Percentiles rank a stretch among this genome's conserved stretches.
Conservation (phyloP, 2,888 invertebrate species). For the Drosophila fulvimacula region DNA sequence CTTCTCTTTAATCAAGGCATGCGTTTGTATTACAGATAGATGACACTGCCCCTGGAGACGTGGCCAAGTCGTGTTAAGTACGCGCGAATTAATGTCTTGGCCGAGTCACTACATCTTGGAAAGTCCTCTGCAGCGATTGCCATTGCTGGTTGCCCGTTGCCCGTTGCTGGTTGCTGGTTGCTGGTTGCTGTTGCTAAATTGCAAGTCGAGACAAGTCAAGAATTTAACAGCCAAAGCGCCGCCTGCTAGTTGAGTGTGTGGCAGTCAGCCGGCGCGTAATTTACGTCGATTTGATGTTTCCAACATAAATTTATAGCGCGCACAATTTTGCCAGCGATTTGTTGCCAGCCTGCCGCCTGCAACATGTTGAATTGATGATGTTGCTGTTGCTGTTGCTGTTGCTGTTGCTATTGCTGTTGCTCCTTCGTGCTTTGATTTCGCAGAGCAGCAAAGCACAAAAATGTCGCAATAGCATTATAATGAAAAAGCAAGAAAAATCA, state of each 20-base stretch:
- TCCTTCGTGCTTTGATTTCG: slow-evolving; percentile 65
- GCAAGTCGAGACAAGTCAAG: slow-evolving; percentile 64
- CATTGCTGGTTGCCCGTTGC: slow-evolving; percentile 41
- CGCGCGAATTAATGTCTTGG: slow-evolving; percentile 79
- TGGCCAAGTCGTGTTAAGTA: slow-evolving; percentile 68
- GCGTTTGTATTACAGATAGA: slow-evolving; percentile 76
- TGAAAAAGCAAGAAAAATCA: slow-evolving; percentile 76
- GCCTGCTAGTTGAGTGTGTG: slow-evolving; percentile 53
- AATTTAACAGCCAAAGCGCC: slow-evolving; percentile 79
- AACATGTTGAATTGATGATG: slow-evolving; percentile 63
- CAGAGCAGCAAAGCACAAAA: slow-evolving; percentile 71
- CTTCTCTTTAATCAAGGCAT: slow-evolving; percentile 62
- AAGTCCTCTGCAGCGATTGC: slow-evolving; percentile 53
- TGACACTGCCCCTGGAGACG: slow-evolving; percentile 47
- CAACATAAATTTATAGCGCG: slow-evolving; percentile 79
- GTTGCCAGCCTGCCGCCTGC: slow-evolving; percentile 69
- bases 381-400: slow-evolving; percentile 53
- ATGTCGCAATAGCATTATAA: slow-evolving; percentile 77
- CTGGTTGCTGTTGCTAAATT: slow-evolving; percentile 52
- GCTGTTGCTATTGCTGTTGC: slow-evolving; percentile 31
- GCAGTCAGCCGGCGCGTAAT: slow-evolving; percentile 71
- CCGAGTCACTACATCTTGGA: slow-evolving; percentile 73
- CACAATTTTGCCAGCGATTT: slow-evolving; percentile 75
- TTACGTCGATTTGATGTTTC: slow-evolving; percentile 79
- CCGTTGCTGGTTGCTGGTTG: slow-evolving; percentile 32